Evolutionary conservation across 2,113 vertebrate genomes (phyloP).

Genomic region (Rhinolophus ferrumequinum): DNA sequence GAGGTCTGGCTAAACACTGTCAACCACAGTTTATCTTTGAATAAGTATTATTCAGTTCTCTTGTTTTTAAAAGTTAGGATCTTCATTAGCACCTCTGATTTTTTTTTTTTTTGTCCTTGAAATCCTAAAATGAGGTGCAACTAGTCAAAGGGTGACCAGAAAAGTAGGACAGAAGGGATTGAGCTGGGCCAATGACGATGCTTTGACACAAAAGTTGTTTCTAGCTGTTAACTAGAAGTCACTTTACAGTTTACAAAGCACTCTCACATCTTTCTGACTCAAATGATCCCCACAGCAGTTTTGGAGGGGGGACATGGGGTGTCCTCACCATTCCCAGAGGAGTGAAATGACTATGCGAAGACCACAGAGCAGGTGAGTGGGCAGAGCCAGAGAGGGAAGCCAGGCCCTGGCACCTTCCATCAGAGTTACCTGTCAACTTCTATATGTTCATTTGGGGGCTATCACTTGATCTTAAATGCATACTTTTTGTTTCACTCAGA

Average conservation of each 20-base stretch:
- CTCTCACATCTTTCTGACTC: no score
- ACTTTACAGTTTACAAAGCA: not conserved
- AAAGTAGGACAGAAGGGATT: not conserved
- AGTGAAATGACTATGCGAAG: no score
- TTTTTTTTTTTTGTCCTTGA: not conserved
- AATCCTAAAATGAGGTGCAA: not conserved
- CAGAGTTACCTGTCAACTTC: not conserved
- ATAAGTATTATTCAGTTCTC: accelerated
- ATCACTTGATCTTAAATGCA: accelerated
- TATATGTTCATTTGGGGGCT: accelerated
- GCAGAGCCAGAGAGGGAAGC: not conserved
- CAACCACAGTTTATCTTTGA: accelerated
- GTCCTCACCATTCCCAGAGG: not conserved
- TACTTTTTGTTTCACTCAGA: accelerated
- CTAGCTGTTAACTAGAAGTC: not conserved
- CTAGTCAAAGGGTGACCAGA: no score
- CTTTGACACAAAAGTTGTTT: not conserved
- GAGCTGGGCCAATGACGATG: not conserved
- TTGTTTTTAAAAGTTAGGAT: not conserved
- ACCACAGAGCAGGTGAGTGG: not conserved
- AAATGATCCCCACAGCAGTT: not conserved
- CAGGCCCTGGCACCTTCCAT: not conserved
- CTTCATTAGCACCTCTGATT: not conserved
- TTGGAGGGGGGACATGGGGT: accelerated
- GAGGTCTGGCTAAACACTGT: accelerated